Base-by-base conservation (phyloP, 2,113 vertebrate genomes). In the Vulpes lagopus region DNA sequence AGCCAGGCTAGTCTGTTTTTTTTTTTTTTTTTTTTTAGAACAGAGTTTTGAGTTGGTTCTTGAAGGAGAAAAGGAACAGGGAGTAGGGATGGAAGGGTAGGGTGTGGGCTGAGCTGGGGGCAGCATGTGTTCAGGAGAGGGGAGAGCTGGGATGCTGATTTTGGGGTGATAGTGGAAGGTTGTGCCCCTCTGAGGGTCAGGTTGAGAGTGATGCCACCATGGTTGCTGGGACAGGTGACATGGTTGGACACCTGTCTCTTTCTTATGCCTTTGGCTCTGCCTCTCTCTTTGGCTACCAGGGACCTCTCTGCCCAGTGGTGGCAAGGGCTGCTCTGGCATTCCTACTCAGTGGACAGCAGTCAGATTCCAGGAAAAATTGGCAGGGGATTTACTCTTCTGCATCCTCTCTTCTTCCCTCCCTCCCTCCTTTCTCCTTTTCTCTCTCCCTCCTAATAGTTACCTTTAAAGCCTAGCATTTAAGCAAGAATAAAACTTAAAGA, bases 91-190 rank as follows among this genome's bases (percentile, higher is more conserved):
- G 32, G 62, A 71, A 6, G 32, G 20, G 51, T 22, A 12, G 16
- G 43, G 11, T 27, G 6, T 69, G 35, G 12, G n/a, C 43, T 32
- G 60, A 76, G 23, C 32, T 67, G 17, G 20, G 30, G 2, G 2
- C 1, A 0, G 4, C 0, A 0, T 38, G 27, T 17, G 2, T 11
- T 11, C 49, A 17, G 35, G 32, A 67, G 30, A 78, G 17, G 1
- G 11, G 14, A n/a, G 51, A 55, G 23, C 12, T 16, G 32, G 23
- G 4, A 15, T 73, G 11, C 38, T 89, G 17, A 49, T 43, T 92
- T 12, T 60, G 38, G 27, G 76, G 22, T 55, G 55, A 27, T 0
- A 15, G 25, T 1, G 3, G 30, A 38, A 91, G 38, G 19, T 81
- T 76, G 17, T 49, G 35, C 5, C 53, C 53, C 11, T 1, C 11